Conservation (phyloP, 1,140 invertebrate genomes). For the Diachasmimorpha longicaudata region DNA sequence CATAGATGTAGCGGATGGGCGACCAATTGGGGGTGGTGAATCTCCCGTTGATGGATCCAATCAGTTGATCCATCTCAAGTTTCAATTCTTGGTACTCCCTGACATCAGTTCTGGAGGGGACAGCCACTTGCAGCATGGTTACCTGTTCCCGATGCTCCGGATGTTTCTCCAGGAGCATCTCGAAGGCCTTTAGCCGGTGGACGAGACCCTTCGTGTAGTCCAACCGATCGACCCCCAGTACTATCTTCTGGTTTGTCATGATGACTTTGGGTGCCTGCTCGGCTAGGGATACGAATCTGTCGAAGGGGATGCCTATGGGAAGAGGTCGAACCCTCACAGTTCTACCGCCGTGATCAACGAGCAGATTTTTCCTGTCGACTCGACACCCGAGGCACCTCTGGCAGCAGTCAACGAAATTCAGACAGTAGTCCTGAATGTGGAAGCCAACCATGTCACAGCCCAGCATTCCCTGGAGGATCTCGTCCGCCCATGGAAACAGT, state of each 20-base stretch:
- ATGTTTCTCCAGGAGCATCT: constrained; percentile 82
- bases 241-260: constrained; percentile 77
- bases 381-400: constrained; percentile 85
- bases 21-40: constrained; percentile 91
- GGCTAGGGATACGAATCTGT: constrained; percentile 83
- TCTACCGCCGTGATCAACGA: constrained; percentile 86
- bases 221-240: constrained; percentile 85
- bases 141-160: constrained; percentile 85
- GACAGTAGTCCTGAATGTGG: constrained; percentile 89
- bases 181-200: constrained; percentile 83
- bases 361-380: constrained; percentile 83
- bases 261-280: constrained; percentile 77
- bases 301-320: constrained; percentile 88
- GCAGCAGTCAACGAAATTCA: constrained; percentile 92
- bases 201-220: constrained; percentile 93
- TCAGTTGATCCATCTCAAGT: constrained; percentile 88
- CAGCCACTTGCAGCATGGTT: constrained; percentile 83
- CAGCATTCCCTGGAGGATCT: constrained; percentile 88
- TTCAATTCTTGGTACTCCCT: constrained; percentile 91
- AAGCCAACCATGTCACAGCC: constrained; percentile 92
- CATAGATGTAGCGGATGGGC: constrained; percentile 89
- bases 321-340: constrained; percentile 82
- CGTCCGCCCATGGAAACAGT: constrained; percentile 88
- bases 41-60: constrained; percentile 84
- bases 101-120: constrained; percentile 88